phyloP scores from a whole-genome alignment of 2,113 vertebrate species.

The Ceyx cyanopectus region DNA sequence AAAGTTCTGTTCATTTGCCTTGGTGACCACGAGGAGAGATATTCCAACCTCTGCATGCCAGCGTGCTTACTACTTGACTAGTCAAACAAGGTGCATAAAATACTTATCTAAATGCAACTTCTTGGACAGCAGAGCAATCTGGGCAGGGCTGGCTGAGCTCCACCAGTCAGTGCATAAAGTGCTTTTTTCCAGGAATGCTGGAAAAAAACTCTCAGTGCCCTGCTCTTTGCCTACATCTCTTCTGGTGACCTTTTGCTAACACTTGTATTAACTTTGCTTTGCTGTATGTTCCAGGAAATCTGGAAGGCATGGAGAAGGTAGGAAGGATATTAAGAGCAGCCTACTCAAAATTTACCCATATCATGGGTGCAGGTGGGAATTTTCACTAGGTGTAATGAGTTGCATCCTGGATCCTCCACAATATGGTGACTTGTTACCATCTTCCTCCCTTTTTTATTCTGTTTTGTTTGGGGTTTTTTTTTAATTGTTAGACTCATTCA shows the following conservation, averaged over 20 bases:
- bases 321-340: neutral
- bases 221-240: conserved; percentile 16
- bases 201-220: conserved; percentile 6
- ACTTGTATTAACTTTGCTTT: neutral
- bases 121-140: conserved; percentile 21
- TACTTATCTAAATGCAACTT: conserved; percentile 2
- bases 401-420: neutral
- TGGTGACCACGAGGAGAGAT: neutral
- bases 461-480: neutral
- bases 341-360: neutral
- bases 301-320: neutral
- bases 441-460: no score
- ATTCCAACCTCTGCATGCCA: neutral
- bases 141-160: neutral
- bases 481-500: neutral
- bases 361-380: neutral
- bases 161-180: neutral
- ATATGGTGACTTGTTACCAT: rapidly evolving
- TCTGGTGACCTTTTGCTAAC: neutral
- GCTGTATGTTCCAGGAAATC: neutral
- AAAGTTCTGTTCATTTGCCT: neutral
- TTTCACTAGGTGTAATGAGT: neutral
- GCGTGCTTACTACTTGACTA: neutral
- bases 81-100: neutral
- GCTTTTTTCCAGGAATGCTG: conserved; percentile 32